These are phyloP conservation scores for Schizotus pectinicornis DNA, from an alignment of 2,888 invertebrate species.

Conservation along the genomic window DNA sequence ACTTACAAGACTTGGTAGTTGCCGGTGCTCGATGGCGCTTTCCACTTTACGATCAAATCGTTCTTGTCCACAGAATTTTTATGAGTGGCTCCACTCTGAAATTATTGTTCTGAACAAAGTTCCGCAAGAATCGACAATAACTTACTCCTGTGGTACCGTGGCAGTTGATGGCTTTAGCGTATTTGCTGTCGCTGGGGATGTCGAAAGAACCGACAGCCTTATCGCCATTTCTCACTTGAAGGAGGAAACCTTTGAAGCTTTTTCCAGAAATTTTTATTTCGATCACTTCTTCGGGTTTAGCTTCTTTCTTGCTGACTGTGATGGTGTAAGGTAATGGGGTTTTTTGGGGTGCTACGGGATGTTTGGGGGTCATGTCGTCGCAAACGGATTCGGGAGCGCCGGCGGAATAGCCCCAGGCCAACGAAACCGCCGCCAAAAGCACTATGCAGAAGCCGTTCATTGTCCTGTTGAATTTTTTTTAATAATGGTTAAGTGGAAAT, in stretches of 20 bases:
- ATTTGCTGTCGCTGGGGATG: slow-evolving; percentile 60
- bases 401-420: slow-evolving; percentile 61
- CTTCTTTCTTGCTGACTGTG: slow-evolving; percentile 43
- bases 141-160: slow-evolving; percentile 62
- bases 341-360: slow-evolving; percentile 66
- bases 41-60: slow-evolving; percentile 67
- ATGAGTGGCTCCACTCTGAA: slow-evolving; percentile 74
- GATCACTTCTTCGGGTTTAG: slow-evolving; percentile 60
- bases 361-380: slow-evolving; percentile 71
- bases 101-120: slow-evolving; percentile 33
- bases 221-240: slow-evolving; percentile 68
- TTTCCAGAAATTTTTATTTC: slow-evolving; percentile 63
- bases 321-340: slow-evolving; percentile 65
- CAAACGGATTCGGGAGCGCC: slow-evolving; percentile 72
- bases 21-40: slow-evolving; percentile 67
- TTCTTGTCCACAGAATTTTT: slow-evolving; percentile 67
- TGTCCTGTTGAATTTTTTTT: slow-evolving; percentile 14
- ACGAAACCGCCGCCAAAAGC: slow-evolving; percentile 30
- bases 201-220: slow-evolving; percentile 69
- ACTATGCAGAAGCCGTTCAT: slow-evolving; percentile 19
- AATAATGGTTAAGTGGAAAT: too few relatives aligned
- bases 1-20: slow-evolving; percentile 70
- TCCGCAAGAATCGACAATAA: slow-evolving; percentile 29
- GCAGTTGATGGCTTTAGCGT: slow-evolving; percentile 64
- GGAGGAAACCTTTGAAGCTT: slow-evolving; percentile 68